phyloP scores from a whole-genome alignment of 2,888 invertebrate genomes.

The Cephonodes hylas region DNA sequence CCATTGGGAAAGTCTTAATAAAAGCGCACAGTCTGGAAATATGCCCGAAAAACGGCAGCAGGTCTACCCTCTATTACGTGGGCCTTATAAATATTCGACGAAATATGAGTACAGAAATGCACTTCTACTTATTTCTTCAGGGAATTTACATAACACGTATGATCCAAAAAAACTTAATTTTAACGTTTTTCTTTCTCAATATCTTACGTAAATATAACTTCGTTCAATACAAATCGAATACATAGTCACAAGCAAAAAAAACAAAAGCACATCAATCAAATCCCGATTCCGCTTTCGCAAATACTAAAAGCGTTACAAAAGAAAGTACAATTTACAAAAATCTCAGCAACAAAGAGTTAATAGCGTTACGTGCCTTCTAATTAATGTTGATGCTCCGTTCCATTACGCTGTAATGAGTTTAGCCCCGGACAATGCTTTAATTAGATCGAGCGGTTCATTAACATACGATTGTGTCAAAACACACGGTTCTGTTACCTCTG shows the following conservation, averaged over 20 bases:
- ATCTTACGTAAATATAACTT: too few species aligned
- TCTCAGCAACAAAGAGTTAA: conserved; percentile 16
- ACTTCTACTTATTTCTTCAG: too few species aligned
- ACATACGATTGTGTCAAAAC: conserved; percentile 69
- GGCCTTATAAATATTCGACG: too few species aligned
- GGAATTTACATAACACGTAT: too few species aligned
- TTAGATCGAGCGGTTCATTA: conserved; percentile 64
- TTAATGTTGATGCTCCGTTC: conserved; percentile 24
- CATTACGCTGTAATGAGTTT: conserved; percentile 61
- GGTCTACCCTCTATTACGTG: too few species aligned
- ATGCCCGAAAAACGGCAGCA: too few species aligned
- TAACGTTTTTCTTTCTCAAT: too few species aligned
- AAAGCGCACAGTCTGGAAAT: too few species aligned
- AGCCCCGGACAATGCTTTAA: conserved; percentile 64
- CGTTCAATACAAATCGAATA: not conserved
- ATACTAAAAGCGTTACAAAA: conserved; percentile 14
- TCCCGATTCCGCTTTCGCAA: conserved; percentile 11
- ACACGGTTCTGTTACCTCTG: conserved; percentile 45
- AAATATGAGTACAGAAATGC: too few species aligned
- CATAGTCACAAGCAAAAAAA: not conserved
- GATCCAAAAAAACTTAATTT: too few species aligned
- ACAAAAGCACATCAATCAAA: not conserved
- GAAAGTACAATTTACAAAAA: conserved; percentile 16
- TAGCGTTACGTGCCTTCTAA: conserved; percentile 15
- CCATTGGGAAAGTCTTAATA: too few species aligned